phyloP scores from a whole-genome alignment of 92 coral and sea anemone genomes.

The Zoanthus sociatus region DNA sequence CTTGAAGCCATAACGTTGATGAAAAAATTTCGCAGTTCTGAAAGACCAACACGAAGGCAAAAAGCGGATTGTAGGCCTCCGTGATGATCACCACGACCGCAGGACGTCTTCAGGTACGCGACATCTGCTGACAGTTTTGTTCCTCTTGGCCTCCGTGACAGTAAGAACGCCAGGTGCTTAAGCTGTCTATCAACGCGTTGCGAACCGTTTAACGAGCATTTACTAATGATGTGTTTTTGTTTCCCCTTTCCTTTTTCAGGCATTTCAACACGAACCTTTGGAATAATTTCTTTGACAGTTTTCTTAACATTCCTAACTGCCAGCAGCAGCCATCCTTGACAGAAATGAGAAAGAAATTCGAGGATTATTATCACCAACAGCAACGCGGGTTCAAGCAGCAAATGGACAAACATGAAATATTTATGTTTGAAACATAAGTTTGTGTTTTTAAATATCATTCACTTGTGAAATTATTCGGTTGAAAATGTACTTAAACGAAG shows the following conservation, averaged over 20 bases:
- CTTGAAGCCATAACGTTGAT: too few species aligned
- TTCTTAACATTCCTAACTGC: constrained; percentile 78
- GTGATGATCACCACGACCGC: too few species aligned
- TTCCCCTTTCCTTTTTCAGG: constrained; percentile 48
- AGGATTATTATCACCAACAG: constrained; percentile 40
- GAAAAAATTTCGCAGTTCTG: too few species aligned
- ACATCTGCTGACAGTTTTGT: too few species aligned
- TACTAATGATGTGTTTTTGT: neutral
- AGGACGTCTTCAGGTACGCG: too few species aligned
- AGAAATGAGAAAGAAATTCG: constrained; percentile 77
- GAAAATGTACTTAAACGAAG: neutral
- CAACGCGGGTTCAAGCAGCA: constrained; percentile 15
- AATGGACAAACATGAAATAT: constrained; percentile 54
- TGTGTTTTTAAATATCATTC: neutral
- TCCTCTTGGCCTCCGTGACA: too few species aligned
- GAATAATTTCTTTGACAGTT: constrained; percentile 77
- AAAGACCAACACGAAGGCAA: too few species aligned
- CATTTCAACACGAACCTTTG: constrained; percentile 74
- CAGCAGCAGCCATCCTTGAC: constrained; percentile 72
- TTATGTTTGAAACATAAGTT: constrained; percentile 54
- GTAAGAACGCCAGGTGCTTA: too few species aligned
- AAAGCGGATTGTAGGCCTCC: too few species aligned
- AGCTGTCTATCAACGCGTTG: too few species aligned
- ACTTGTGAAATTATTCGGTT: too few species aligned
- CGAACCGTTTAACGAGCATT: too few species aligned